phyloP scores from a whole-genome alignment of 1,140 invertebrate species.

The Mamestra configurata region DNA sequence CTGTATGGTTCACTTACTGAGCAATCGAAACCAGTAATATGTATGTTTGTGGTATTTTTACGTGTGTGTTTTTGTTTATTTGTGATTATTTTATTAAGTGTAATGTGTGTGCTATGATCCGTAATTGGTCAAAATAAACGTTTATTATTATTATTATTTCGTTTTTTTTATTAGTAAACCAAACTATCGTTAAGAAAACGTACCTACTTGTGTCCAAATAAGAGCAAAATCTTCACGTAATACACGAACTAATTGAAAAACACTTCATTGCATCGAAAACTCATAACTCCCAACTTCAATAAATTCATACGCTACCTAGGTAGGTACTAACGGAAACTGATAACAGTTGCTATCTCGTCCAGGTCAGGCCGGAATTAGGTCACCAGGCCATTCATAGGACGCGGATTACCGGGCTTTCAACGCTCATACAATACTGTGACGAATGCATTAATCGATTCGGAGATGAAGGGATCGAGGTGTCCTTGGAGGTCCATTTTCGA shows the following conservation, averaged over 20 bases:
- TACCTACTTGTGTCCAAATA: neutral
- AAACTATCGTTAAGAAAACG: no score
- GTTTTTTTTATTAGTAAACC: no score
- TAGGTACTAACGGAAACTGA: neutral
- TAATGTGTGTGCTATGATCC: no score
- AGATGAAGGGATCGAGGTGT: slow-evolving; percentile 7
- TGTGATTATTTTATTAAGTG: no score
- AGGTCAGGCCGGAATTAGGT: slow-evolving; percentile 34
- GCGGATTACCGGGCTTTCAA: slow-evolving; percentile 16
- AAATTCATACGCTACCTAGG: neutral
- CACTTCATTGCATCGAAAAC: neutral
- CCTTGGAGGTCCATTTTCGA: neutral
- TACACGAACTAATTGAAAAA: no score
- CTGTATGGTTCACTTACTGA: no score
- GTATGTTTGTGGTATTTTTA: no score
- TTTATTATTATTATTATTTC: no score
- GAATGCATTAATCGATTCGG: slow-evolving; percentile 17
- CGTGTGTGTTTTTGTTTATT: no score
- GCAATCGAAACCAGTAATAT: no score
- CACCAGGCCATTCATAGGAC: slow-evolving; percentile 20
- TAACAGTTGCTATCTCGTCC: slow-evolving; percentile 17
- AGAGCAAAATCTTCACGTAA: neutral
- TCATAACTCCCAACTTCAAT: neutral
- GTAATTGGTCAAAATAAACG: no score
- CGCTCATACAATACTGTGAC: slow-evolving; percentile 30